phyloP scores from a whole-genome alignment of 2,113 vertebrate species.

The Pelobates fuscus region DNA sequence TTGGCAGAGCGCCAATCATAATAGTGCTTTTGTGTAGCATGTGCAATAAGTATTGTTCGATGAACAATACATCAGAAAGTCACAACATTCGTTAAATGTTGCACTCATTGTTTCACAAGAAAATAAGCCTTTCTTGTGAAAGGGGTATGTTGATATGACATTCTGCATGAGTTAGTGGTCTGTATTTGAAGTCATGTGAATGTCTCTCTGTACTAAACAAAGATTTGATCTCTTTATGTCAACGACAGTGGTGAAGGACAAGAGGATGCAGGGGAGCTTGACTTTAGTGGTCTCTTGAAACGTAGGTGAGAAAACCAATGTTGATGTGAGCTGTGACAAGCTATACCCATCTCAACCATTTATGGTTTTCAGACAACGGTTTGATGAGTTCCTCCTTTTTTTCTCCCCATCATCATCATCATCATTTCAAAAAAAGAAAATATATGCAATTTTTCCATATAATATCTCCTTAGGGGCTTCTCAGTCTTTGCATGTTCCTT shows the following conservation, averaged over 20 bases:
- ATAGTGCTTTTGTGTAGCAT: slow-evolving; percentile 56
- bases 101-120: slow-evolving; percentile 74
- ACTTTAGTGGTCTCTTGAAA: slow-evolving; percentile 99
- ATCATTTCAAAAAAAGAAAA: neutral
- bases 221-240: slow-evolving; percentile 85
- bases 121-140: slow-evolving; percentile 65
- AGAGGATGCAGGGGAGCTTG: slow-evolving; percentile 99
- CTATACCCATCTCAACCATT: neutral
- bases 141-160: slow-evolving; percentile 69
- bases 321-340: slow-evolving; percentile 58
- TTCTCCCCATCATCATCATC: neutral
- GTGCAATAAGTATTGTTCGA: slow-evolving; percentile 60
- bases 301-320: slow-evolving; percentile 92
- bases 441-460: too few species aligned
- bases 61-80: slow-evolving; percentile 54
- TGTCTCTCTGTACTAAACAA: slow-evolving; percentile 71
- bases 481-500: too few species aligned
- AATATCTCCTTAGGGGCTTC: too few species aligned
- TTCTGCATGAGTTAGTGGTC: neutral
- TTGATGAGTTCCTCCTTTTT: neutral
- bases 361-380: neutral
- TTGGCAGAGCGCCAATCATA: too few species aligned
- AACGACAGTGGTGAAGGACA: slow-evolving; percentile 97
- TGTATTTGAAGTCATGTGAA: slow-evolving; percentile 52
- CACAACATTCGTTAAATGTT: too few species aligned